Percentiles rank a stretch among this genome's conserved stretches.
phyloP scores from a whole-genome alignment of 2,797 vertebrate genomes.

The Thalassophryne amazonica region DNA sequence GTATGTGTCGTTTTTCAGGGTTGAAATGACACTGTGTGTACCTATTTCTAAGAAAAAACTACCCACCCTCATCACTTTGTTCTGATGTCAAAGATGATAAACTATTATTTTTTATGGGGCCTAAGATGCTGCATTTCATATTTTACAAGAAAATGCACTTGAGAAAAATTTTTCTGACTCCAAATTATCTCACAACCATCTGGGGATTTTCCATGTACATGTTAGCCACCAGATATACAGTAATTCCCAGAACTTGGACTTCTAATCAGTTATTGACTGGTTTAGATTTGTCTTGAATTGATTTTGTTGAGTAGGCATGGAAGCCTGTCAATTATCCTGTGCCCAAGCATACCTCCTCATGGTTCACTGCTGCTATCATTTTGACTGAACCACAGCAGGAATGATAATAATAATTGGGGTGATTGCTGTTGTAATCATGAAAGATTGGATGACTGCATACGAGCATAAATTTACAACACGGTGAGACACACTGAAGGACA shows the following conservation, averaged over 20 bases:
- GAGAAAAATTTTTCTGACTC: not conserved
- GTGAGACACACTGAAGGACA: slow-evolving; percentile 23
- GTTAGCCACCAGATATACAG: not conserved
- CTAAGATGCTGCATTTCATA: too few species aligned
- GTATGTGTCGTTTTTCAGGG: too few species aligned
- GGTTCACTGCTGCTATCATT: slow-evolving; percentile 48
- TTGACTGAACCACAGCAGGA: slow-evolving; percentile 52
- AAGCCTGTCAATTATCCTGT: slow-evolving; percentile 40
- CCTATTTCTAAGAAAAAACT: too few species aligned
- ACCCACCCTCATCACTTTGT: too few species aligned
- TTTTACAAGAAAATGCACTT: too few species aligned
- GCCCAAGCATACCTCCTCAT: slow-evolving; percentile 40
- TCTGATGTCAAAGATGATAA: too few species aligned
- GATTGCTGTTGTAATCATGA: slow-evolving; percentile 47
- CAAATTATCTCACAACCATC: not conserved
- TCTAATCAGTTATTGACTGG: not conserved
- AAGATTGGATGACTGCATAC: slow-evolving; percentile 39
- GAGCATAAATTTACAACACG: slow-evolving; percentile 10
- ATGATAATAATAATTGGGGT: slow-evolving; percentile 58
- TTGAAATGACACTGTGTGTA: too few species aligned
- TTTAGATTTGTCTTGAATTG: slow-evolving; percentile 20
- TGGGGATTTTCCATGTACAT: not conserved
- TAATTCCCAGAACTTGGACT: slow-evolving; percentile 6
- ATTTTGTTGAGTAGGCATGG: slow-evolving; percentile 18
- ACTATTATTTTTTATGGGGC: too few species aligned